Evolutionary conservation across 2,888 invertebrate genomes (phyloP), one percentile per base, ranked within the genome.

Genomic region (Drosophila recens): DNA sequence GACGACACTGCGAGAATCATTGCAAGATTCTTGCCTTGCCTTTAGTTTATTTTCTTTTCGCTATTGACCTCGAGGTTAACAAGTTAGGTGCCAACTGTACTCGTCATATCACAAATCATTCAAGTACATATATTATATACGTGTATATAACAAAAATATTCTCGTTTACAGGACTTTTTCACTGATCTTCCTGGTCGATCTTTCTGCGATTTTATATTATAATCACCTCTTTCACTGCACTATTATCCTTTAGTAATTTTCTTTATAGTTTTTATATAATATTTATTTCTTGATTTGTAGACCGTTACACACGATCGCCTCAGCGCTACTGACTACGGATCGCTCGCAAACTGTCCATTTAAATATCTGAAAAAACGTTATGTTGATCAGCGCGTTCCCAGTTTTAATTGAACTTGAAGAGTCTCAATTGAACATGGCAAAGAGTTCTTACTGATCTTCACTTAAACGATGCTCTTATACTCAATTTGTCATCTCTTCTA

Each of bases 1-100:
- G 72, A 52, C 72, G 66, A 48, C 69, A 68, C 63, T 63, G 46
- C 23, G 53, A 68, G 59, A 67, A 65, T 59, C 59, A 74, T 56
- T 58, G 71, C 69, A 67, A 57, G 71, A 63, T 67, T 76, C 49
- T 72, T 72, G 74, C 46, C 64, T 72, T 72, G 67, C 67, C 40
- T 70, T 71, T 79, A 56, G 61, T 57, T 73, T 62, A 70, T 30
- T 30, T 30, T 27, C 23, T 27, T 5, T 6, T 56, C 56, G 63
- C 52, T 79, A 75, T 83, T 90, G 85, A 90, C 82, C 90, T 67
- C 20, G 11, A 61, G 90, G 89, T 90, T 82, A 90, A 85, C 87
- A 43, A 87, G 78, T 72, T 69, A 82, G 78, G 62, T 76, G 72
- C 62, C 49, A 75, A 20, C 48, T 48, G 64, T 38, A 54, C 30